Conservation (phyloP, 2,113 vertebrate species). For the Rostratula benghalensis region DNA sequence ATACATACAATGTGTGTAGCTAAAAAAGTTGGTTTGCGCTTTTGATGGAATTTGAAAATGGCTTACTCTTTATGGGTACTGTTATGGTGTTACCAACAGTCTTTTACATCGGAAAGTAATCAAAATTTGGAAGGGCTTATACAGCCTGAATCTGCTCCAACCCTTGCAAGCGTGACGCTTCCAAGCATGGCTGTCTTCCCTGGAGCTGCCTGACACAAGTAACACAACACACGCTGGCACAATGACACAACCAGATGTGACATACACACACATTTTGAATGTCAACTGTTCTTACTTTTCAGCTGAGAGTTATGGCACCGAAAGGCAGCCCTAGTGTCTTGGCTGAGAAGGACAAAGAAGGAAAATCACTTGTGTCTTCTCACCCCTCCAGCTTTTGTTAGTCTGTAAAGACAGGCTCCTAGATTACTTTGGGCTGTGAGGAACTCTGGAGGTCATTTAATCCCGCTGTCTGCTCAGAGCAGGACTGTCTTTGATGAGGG, state of each 20-base stretch:
- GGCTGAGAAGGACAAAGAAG: background rate
- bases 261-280: background rate
- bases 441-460: background rate
- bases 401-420: background rate
- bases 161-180: background rate
- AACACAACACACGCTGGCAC: background rate
- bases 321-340: background rate
- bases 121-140: background rate
- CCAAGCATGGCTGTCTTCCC: background rate
- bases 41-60: background rate
- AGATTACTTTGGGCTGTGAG: background rate
- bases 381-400: background rate
- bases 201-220: background rate
- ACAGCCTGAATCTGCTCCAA: background rate
- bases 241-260: background rate
- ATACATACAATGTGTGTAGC: background rate
- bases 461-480: background rate
- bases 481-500: background rate
- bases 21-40: background rate
- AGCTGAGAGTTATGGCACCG: background rate
- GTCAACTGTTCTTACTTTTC: background rate
- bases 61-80: background rate
- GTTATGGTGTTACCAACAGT: background rate
- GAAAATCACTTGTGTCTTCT: background rate
- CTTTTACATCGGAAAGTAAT: background rate